phyloP scores from a whole-genome alignment of 2,888 invertebrate species.

The Sesia bembeciformis region DNA sequence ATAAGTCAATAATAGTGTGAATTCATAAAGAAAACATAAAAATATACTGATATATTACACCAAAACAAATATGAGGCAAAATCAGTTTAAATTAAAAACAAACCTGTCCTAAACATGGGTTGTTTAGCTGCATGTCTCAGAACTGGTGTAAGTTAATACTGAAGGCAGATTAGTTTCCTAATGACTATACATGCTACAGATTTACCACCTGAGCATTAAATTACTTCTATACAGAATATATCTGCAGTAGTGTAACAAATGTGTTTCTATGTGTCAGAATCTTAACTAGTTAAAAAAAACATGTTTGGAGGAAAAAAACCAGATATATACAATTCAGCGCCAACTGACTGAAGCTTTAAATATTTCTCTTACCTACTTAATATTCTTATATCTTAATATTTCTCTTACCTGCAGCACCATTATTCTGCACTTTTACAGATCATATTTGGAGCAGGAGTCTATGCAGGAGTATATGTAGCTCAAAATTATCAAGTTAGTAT shows the following conservation, averaged over 20 bases:
- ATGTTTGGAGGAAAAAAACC: too few relatives aligned
- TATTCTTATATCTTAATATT: too few relatives aligned
- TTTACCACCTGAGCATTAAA: background rate
- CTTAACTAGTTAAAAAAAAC: too few relatives aligned
- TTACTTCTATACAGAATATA: too few relatives aligned
- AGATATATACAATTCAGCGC: too few relatives aligned
- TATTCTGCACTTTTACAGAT: slow-evolving; percentile 64
- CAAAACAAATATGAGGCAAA: background rate
- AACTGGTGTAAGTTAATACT: background rate
- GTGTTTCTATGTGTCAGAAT: too few relatives aligned
- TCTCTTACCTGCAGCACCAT: too few relatives aligned
- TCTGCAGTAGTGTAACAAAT: too few relatives aligned
- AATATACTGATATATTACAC: background rate
- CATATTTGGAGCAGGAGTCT: slow-evolving; percentile 79
- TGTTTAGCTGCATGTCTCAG: background rate
- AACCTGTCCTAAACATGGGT: background rate
- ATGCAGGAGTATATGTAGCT: slow-evolving; percentile 81
- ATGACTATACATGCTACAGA: background rate
- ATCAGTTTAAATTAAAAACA: background rate
- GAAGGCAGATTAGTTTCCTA: background rate
- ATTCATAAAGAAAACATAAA: background rate
- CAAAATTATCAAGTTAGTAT: slow-evolving; percentile 82
- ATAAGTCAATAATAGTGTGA: too few relatives aligned
- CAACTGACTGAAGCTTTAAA: too few relatives aligned
- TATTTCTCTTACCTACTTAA: too few relatives aligned